Evolutionary conservation across 2,797 vertebrate genomes (phyloP).

Genomic region (Crocodylus rhombifer): DNA sequence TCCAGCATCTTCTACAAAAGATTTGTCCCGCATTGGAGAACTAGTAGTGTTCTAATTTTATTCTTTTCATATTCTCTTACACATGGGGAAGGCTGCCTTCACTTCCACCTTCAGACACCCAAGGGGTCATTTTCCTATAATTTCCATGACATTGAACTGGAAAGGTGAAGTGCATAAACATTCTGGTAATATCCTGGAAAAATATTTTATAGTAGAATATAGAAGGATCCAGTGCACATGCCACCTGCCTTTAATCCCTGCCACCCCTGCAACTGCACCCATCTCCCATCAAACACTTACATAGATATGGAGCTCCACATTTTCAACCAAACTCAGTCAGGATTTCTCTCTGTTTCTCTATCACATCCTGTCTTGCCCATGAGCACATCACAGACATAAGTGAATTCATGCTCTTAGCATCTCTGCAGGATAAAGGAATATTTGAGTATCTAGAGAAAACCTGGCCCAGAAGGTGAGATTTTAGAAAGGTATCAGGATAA

Average conservation of each 20-base stretch:
- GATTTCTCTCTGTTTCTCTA: background rate
- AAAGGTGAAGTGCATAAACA: background rate
- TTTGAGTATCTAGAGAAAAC: background rate
- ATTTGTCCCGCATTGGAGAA: background rate
- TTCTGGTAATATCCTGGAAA: background rate
- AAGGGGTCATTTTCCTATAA: background rate
- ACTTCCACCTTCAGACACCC: background rate
- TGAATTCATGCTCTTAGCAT: background rate
- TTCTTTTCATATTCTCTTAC: background rate
- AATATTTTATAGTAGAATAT: background rate
- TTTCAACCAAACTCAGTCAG: background rate
- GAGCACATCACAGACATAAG: background rate
- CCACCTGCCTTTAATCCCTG: background rate
- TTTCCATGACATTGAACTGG: background rate
- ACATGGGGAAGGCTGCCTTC: background rate
- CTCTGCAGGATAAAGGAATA: background rate
- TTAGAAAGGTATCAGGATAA: background rate
- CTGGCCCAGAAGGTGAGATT: background rate
- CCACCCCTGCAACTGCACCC: no score
- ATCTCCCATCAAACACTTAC: background rate
- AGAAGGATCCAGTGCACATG: background rate
- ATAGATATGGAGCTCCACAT: background rate
- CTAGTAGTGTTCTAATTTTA: no score
- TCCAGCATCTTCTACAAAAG: background rate
- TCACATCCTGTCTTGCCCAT: background rate